Base-by-base conservation (phyloP, 1,140 invertebrate genomes). In the Drosophila simulans region DNA sequence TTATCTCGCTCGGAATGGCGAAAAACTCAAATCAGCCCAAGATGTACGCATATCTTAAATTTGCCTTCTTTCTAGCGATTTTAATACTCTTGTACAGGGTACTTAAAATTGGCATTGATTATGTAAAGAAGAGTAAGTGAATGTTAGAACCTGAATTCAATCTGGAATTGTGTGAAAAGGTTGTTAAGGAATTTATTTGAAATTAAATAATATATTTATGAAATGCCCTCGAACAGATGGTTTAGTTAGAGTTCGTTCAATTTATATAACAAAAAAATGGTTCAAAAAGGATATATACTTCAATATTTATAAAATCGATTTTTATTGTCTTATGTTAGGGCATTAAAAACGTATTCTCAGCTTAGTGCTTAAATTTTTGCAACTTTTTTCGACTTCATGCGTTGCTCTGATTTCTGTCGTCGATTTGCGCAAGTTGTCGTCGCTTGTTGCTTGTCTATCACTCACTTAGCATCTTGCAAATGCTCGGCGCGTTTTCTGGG, bases 371-470 rank as follows among this genome's bases (percentile, higher is more conserved):
- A 0, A 22, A 13, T 65, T 43, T 52, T 37, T 62, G 34, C 15
- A 35, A 31, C 8, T 54, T 56, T 70, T 57, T 57, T 55, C 37
- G 12, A 10, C 42, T 27, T 45, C 53, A 56, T 56, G 53, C 42
- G 54, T 68, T 13, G 68, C 49, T 64, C 71, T 35, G 52, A 65
- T 64, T 74, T 71, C 65, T 77, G 66, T 83, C 58, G 73, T 70
- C 54, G 58, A 77, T 74, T 82, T 82, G 66, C 78, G 37, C 78
- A 80, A 65, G 58, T 65, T 72, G 66, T 78, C 75, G 65, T 77
- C 66, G 65, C 49, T 65, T 58, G 69, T 80, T 49, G 55, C 64
- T 69, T 68, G 66, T 82, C 80, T 82, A 82, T 82, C 80, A 82
- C 49, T 60, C 68, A 59, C 55, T 79, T 83, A 79, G 69, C 80